Percentiles rank a stretch among this genome's conserved stretches.
Conservation (phyloP, 2,797 vertebrate species). For the Poeciliopsis presidionis region DNA sequence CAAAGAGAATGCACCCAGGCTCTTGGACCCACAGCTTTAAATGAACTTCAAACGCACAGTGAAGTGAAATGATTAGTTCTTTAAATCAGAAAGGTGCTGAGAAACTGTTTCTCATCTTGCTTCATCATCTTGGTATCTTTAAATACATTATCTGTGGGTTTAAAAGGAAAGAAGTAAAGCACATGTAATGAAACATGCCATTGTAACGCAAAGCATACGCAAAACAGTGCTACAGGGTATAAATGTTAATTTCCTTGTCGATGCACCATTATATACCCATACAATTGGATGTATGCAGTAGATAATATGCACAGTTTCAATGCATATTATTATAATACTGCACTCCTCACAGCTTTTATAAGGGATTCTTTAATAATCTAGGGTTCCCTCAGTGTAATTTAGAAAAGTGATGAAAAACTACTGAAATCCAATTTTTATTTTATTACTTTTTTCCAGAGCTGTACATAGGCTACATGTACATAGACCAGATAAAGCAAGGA, state of each 20-base stretch:
- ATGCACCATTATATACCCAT: background rate
- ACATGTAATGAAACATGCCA: background rate
- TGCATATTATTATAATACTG: background rate
- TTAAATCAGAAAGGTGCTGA: background rate
- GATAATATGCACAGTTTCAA: background rate
- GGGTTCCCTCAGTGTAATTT: conserved; percentile 6
- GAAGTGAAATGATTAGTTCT: background rate
- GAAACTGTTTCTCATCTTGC: background rate
- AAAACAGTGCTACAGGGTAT: background rate
- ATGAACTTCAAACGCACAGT: background rate
- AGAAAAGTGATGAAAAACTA: background rate
- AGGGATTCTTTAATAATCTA: background rate
- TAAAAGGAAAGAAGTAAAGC: background rate
- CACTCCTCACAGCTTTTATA: background rate
- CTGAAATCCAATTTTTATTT: background rate
- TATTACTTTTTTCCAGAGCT: background rate
- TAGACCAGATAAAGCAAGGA: background rate
- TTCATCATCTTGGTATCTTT: background rate
- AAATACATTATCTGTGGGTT: background rate
- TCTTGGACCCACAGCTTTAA: background rate
- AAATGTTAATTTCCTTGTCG: conserved; percentile 3
- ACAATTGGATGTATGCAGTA: background rate
- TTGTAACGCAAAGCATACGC: background rate
- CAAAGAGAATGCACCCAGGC: background rate
- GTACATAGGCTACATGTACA: background rate